Evolutionary conservation across 2,888 invertebrate genomes (phyloP).

Genomic region (Timema podura): DNA sequence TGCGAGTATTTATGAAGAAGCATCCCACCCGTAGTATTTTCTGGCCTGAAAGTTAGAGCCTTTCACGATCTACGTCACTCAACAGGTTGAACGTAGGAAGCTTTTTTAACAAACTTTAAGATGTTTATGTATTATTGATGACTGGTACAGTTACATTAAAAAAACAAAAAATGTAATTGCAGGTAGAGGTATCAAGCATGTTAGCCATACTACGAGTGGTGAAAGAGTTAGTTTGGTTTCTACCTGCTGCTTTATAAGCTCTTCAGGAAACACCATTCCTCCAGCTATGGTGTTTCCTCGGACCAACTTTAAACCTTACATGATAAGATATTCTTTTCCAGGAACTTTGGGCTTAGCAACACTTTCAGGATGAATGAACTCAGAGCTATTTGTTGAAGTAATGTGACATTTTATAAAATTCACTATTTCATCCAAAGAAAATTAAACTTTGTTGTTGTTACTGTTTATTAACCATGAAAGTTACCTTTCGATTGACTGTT

Average conservation of each 20-base stretch:
- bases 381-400: neutral
- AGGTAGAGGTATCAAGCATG: neutral
- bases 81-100: too few relatives aligned
- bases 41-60: too few relatives aligned
- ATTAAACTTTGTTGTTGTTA: too few relatives aligned
- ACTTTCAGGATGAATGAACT: conserved; percentile 1
- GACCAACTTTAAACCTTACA: neutral
- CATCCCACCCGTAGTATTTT: too few relatives aligned
- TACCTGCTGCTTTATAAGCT: neutral
- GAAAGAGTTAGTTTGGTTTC: neutral
- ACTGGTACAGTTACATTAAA: too few relatives aligned
- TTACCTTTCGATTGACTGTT: neutral
- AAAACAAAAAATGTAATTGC: too few relatives aligned
- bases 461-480: neutral
- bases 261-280: neutral
- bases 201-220: neutral
- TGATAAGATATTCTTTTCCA: neutral
- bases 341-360: neutral
- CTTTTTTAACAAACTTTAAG: too few relatives aligned
- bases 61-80: too few relatives aligned
- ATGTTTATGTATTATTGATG: too few relatives aligned
- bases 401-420: neutral
- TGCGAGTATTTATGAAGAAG: too few relatives aligned
- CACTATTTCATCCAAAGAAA: neutral
- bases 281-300: neutral